Conservation (phyloP, 2,888 invertebrate genomes). For the Harmothoe impar region DNA sequence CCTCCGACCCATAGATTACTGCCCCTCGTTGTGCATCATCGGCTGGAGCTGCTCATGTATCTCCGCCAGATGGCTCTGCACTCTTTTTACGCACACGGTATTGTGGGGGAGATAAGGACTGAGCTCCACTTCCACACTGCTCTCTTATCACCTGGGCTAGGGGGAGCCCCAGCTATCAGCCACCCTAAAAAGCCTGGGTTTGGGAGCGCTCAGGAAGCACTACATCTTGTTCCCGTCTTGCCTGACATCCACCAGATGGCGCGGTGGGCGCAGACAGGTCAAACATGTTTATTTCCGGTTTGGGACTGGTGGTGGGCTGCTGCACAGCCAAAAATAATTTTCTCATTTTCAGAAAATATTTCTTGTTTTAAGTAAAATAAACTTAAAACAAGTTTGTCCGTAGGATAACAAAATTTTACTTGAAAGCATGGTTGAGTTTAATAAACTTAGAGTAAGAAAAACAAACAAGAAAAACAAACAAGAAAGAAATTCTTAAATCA, state of each 20-base stretch:
- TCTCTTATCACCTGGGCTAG: conserved; percentile 15
- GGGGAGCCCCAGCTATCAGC: conserved; percentile 35
- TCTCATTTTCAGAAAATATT: no score
- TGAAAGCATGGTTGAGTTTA: no score
- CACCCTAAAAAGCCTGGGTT: conserved; percentile 14
- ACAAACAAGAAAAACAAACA: no score
- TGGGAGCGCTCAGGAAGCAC: background rate
- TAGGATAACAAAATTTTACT: no score
- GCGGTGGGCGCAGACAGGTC: conserved; percentile 40
- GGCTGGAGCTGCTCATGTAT: conserved; percentile 17
- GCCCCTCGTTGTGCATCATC: conserved; percentile 17
- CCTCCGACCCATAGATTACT: background rate
- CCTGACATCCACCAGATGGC: conserved; percentile 41
- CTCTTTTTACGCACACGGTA: background rate
- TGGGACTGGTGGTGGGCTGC: conserved; percentile 30
- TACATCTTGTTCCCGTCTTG: conserved; percentile 51
- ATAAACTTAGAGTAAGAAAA: no score
- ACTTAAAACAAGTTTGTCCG: no score
- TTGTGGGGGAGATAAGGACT: conserved; percentile 20
- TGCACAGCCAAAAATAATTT: no score
- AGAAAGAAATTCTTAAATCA: no score
- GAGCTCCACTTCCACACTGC: conserved; percentile 1
- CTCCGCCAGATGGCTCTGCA: background rate
- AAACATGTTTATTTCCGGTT: conserved; percentile 48
- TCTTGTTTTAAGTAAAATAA: no score